Base-by-base conservation (phyloP, 2,797 vertebrate species). In the Enteromius anoplus region DNA sequence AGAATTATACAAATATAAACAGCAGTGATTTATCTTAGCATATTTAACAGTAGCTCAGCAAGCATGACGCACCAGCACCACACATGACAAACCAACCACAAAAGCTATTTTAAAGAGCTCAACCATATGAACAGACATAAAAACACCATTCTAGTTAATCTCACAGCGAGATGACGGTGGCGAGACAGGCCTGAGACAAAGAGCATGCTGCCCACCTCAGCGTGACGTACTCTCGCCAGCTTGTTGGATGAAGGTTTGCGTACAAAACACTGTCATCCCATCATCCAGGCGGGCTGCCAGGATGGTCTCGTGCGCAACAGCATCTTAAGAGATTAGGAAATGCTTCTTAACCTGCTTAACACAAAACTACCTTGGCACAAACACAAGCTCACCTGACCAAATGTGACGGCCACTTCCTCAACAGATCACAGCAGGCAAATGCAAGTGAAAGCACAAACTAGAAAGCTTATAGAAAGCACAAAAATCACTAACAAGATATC, bases 291-390 rank as follows among this genome's bases (percentile, higher is more conserved):
- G 83, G 85, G 88, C 88, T 90, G 91, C 90, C 89, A 81, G 34
- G 66, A 26, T 34, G 88, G 87, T 92, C 92, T 92, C 87, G 87
- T 92, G 91, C 76, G 9, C 68, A 78, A 84, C 89, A 32, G 21
- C 85, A 81, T 89, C 90, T 93, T 93, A 93, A 92, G 89, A 89
- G 93, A 92, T 93, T 89, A 88, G 79, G 29, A 80, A 80, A 62
- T 15, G 45, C 64, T 8, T 55, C 83, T 92, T 93, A 94, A 91
- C 81, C 91, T 78, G 81, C 91, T 93, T 93, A 93, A 88, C 79
- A 85, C 75, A 88, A 90, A 92, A 85, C 71, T 34, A 60, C 47
- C 69, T 71, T 53, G 51, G 60, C 51, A 40, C 34, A 79, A 73
- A 77, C 45, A 68, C 51, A 10, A 14, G 10, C 62, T 85, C 72